Evolutionary conservation across 1,140 invertebrate genomes (phyloP).

Genomic region (Samia ricini): DNA sequence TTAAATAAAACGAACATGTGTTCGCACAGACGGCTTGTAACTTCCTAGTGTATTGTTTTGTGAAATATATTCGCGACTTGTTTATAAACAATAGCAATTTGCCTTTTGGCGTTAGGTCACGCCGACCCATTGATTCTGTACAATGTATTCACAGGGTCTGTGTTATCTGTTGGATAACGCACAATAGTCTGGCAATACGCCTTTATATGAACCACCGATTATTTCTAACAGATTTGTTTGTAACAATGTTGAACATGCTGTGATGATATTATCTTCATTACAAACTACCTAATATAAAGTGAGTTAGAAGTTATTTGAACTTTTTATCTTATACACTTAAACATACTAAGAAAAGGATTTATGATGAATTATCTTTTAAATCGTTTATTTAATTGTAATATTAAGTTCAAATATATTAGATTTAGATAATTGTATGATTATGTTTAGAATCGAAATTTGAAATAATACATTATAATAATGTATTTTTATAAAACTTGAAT

Average conservation of each 20-base stretch:
- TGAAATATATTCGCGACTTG: conserved; percentile 37
- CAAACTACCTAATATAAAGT: background rate
- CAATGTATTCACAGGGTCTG: conserved; percentile 20
- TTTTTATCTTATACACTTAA: no score
- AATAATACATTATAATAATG: no score
- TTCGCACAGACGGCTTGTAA: conserved; percentile 21
- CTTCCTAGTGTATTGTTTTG: conserved; percentile 45
- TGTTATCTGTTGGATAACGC: background rate
- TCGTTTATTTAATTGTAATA: no score
- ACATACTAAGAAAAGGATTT: no score
- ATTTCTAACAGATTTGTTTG: background rate
- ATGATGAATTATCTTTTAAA: no score
- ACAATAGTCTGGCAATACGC: conserved; percentile 12
- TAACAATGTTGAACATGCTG: background rate
- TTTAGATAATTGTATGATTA: no score
- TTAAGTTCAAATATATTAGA: no score
- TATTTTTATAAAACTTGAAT: no score
- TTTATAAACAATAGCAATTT: conserved; percentile 50
- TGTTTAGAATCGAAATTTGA: no score
- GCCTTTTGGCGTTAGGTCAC: conserved; percentile 40
- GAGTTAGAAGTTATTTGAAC: no score
- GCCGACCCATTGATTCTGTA: conserved; percentile 26
- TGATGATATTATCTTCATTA: background rate
- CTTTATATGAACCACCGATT: background rate
- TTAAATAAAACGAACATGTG: background rate